These are phyloP conservation scores for Nymphicus hollandicus DNA, from an alignment of 2,113 vertebrate genomes.

Conservation along the genomic window DNA sequence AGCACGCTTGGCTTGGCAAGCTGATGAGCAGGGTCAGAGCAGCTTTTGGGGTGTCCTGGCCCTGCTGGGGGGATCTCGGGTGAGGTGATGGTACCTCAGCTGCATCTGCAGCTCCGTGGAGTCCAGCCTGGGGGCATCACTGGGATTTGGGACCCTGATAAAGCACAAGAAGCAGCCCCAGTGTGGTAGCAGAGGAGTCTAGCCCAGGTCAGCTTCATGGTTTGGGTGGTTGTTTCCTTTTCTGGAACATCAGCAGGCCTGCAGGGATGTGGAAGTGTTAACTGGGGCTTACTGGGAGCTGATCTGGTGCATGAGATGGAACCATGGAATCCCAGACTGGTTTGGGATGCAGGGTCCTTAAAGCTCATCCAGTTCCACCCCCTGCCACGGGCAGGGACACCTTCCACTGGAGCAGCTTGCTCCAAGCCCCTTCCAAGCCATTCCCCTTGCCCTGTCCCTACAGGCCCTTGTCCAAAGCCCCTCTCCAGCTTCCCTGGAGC, in stretches of 20 bases:
- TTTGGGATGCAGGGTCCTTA: not conserved
- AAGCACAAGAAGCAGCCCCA: not conserved
- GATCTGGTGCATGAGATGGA: not conserved
- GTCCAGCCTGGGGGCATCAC: no score
- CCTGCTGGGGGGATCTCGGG: not conserved
- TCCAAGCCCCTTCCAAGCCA: not conserved
- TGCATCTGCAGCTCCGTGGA: not conserved
- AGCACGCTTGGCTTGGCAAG: not conserved
- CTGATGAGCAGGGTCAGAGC: not conserved
- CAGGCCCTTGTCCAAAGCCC: not conserved
- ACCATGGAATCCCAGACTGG: no score
- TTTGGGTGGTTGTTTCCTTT: not conserved
- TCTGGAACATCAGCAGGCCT: not conserved
- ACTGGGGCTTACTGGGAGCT: not conserved
- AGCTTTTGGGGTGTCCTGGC: not conserved
- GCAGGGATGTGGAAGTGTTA: not conserved
- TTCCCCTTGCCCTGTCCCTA: not conserved
- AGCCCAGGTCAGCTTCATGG: not conserved
- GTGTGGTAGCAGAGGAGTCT: not conserved
- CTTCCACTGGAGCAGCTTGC: not conserved
- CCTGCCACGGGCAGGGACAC: not conserved
- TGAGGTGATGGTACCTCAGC: not conserved
- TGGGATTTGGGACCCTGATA: not conserved
- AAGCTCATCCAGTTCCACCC: not conserved
- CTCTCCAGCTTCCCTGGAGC: not conserved